A percentile compares a stretch with the other conserved stretches of the same genome.
Conservation (phyloP, 2,888 invertebrate genomes). For the Troides aeacus region DNA sequence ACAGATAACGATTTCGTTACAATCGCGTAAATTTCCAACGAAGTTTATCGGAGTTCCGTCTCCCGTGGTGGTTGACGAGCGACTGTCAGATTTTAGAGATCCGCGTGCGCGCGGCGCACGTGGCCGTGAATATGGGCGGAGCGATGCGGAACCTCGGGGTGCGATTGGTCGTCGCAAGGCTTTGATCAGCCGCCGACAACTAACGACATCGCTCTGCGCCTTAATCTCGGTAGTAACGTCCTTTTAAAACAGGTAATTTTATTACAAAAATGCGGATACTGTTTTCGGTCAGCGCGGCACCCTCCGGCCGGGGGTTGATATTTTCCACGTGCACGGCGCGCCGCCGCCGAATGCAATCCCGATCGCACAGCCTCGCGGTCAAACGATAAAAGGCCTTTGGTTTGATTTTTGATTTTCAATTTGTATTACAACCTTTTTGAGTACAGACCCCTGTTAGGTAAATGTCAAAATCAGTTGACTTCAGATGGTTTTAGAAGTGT, state of each 20-base stretch:
- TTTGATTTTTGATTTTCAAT: slow-evolving; percentile 38
- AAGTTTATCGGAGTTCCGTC: slow-evolving; percentile 34
- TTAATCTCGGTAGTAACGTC: slow-evolving; percentile 79
- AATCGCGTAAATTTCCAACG: slow-evolving; percentile 39
- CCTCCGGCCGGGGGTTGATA: slow-evolving; percentile 49
- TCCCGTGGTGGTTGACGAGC: slow-evolving; percentile 44
- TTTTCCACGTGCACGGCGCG: slow-evolving; percentile 52
- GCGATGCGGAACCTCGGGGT: slow-evolving; percentile 42
- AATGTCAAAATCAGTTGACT: neutral
- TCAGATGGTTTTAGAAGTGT: neutral
- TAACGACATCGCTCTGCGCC: slow-evolving; percentile 76
- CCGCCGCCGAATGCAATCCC: slow-evolving; percentile 59
- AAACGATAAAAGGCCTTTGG: slow-evolving; percentile 60
- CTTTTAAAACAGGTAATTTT: slow-evolving; percentile 80
- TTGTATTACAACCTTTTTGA: slow-evolving; percentile 46
- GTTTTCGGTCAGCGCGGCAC: slow-evolving; percentile 71
- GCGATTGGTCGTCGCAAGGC: slow-evolving; percentile 60
- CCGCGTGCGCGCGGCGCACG: slow-evolving; percentile 75
- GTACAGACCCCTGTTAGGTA: neutral
- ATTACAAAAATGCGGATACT: slow-evolving; percentile 75
- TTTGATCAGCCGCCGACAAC: slow-evolving; percentile 77
- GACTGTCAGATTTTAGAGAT: slow-evolving; percentile 59
- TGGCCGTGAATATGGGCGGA: slow-evolving; percentile 65
- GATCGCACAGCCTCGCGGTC: slow-evolving; percentile 54
- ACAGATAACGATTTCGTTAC: slow-evolving; percentile 38